Base-by-base conservation (phyloP, 64 coral and sea anemone species). In the Catalaphyllia jardinei region DNA sequence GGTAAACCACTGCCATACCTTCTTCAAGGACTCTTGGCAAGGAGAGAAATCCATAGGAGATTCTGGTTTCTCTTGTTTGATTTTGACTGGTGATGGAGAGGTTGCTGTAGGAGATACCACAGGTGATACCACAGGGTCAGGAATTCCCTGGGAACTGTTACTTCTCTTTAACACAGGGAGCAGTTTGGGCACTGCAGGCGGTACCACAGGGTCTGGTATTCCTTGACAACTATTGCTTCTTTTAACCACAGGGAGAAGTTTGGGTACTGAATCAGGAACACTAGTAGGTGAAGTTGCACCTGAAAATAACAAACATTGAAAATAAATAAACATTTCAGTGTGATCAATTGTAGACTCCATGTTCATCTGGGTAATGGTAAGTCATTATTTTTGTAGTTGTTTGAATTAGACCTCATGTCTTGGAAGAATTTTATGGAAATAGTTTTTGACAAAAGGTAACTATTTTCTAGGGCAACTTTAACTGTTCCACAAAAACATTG, bases 31-130 rank as follows among this genome's bases (percentile, higher is more conserved):
- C 15, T 52, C 87, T 51, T 82, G 80, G 33, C 95, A 96, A 18
- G 80, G 51, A 59, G 73, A 60, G 19, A 89, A 72, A 27, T 96
- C 91, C 64, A 65, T 86, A 0, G 82, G 49, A 29, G 60, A 79
- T 29, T 96, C 95, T 18, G 63, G 82, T 19, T 87, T 93, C 72
- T 96, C 95, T 29, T 93, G 91, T 52, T 96, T 96, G 20, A 93
- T 71, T 46, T 73, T 86, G 22, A 88, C 64, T 20, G 79, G 24
- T 0, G 88, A 87, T 11, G 94, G 87, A 4, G 73, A 86, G 31
- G 73, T 64, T 42, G 90, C 29, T 27, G 88, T 16, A 0, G 91
- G 91, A 51, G 84, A 88, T 20, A 17, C 67, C 7, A 89, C 46
- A 31, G 87, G 91, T 52, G 84, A 88, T 20, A 17, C 67, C 12